These are phyloP conservation scores for Polyommatus iphigenia DNA, from an alignment of 2,888 invertebrate genomes.

Conservation along the genomic window DNA sequence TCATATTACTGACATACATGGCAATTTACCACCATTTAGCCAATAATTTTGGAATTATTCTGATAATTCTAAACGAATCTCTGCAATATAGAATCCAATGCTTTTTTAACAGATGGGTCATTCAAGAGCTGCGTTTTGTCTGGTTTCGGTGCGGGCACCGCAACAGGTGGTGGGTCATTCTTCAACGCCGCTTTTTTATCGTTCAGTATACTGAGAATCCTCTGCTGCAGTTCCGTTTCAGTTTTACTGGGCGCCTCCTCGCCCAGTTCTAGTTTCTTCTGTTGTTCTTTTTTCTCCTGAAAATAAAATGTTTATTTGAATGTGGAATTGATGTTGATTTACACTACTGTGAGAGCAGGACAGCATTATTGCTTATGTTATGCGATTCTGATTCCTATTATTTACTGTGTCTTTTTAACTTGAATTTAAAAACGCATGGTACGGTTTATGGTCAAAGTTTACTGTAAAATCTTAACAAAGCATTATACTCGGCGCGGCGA, in stretches of 20 bases:
- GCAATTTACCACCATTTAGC: not conserved
- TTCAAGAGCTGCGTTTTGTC: slow-evolving; percentile 82
- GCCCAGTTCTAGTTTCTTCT: slow-evolving; percentile 87
- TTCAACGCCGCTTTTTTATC: slow-evolving; percentile 74
- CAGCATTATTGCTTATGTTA: too few species aligned
- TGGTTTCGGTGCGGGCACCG: slow-evolving; percentile 49
- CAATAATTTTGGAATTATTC: not conserved
- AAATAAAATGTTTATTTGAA: slow-evolving; percentile 32
- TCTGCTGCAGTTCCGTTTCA: slow-evolving; percentile 86
- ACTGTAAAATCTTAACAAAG: too few species aligned
- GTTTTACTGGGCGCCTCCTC: slow-evolving; percentile 79
- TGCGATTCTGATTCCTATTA: too few species aligned
- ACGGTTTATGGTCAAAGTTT: too few species aligned
- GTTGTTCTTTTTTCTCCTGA: slow-evolving; percentile 86
- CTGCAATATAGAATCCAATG: slow-evolving; percentile 84
- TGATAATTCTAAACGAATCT: slow-evolving; percentile 51
- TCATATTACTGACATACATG: not conserved
- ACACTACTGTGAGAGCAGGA: too few species aligned
- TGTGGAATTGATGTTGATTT: not conserved
- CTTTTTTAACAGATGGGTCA: slow-evolving; percentile 89
- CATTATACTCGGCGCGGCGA: too few species aligned
- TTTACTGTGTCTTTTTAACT: too few species aligned
- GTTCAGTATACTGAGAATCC: slow-evolving; percentile 89
- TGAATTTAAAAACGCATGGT: too few species aligned
- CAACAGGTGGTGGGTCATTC: slow-evolving; percentile 43